These are phyloP conservation scores for Poicephalus gulielmi DNA, from an alignment of 2,113 vertebrate species.

Conservation along the genomic window DNA sequence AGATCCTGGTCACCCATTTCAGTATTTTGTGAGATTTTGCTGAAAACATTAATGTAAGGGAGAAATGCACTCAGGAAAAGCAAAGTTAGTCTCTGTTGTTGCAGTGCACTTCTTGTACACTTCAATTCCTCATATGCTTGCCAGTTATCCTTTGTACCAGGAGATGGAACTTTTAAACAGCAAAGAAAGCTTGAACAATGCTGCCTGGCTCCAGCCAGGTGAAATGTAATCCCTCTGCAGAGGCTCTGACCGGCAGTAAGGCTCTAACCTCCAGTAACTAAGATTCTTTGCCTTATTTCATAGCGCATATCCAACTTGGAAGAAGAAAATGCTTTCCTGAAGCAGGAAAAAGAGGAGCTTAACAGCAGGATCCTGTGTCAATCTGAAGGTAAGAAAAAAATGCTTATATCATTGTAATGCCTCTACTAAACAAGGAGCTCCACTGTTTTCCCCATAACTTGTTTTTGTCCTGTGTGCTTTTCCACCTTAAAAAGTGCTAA, in stretches of 20 bases:
- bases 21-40: neutral
- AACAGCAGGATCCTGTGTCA: slow-evolving; percentile 80
- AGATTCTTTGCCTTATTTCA: neutral
- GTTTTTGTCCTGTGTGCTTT: neutral
- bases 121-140: neutral
- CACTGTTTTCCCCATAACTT: neutral
- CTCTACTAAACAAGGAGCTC: rapidly evolving
- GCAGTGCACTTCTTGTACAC: neutral
- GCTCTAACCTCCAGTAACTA: neutral
- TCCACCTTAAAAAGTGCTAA: neutral
- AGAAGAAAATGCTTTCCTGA: slow-evolving; percentile 86
- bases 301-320: slow-evolving; percentile 89
- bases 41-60: neutral
- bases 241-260: neutral
- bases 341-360: slow-evolving; percentile 90
- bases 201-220: neutral
- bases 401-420: rapidly evolving
- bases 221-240: neutral
- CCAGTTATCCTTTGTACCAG: neutral
- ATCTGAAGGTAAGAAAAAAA: slow-evolving; percentile 76
- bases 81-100: neutral
- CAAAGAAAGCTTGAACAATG: neutral
- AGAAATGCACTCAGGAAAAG: neutral
- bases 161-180: neutral
- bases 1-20: rapidly evolving